phyloP scores from a whole-genome alignment of 1,140 invertebrate genomes.

The Calliphora vicina region DNA sequence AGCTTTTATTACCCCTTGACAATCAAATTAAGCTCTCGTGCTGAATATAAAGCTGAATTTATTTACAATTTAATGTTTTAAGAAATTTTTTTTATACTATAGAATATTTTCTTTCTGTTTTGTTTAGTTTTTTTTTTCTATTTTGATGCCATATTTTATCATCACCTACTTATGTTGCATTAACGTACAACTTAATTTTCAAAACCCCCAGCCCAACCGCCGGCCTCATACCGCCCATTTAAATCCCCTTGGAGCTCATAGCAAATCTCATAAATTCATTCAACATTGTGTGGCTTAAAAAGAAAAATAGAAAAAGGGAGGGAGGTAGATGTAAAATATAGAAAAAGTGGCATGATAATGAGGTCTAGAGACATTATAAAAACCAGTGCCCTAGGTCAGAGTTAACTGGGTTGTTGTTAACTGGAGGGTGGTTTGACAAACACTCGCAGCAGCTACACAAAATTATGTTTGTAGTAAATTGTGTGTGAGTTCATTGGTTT shows the following conservation, averaged over 20 bases:
- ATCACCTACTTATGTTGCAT: background rate
- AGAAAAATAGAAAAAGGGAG: background rate
- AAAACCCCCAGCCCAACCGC: background rate
- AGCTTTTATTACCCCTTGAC: background rate
- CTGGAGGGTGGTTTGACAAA: background rate
- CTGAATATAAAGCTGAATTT: background rate
- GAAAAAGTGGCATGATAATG: background rate
- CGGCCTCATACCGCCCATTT: background rate
- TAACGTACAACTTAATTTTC: background rate
- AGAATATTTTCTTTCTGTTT: background rate
- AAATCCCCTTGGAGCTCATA: too few species aligned
- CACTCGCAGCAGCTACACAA: too few species aligned
- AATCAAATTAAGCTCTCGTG: background rate
- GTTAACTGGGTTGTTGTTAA: background rate
- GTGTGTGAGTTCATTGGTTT: background rate
- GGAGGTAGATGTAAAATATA: background rate
- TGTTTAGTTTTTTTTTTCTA: background rate
- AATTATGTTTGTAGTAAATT: background rate
- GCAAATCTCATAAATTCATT: conserved; percentile 1
- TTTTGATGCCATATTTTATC: background rate
- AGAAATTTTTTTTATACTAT: background rate
- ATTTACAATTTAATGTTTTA: background rate
- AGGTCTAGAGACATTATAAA: background rate
- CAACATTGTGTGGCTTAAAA: background rate
- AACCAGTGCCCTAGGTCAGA: conserved; percentile 31